Evolutionary conservation across 2,888 invertebrate genomes (phyloP).

Genomic region (Cryptosula pallasiana): DNA sequence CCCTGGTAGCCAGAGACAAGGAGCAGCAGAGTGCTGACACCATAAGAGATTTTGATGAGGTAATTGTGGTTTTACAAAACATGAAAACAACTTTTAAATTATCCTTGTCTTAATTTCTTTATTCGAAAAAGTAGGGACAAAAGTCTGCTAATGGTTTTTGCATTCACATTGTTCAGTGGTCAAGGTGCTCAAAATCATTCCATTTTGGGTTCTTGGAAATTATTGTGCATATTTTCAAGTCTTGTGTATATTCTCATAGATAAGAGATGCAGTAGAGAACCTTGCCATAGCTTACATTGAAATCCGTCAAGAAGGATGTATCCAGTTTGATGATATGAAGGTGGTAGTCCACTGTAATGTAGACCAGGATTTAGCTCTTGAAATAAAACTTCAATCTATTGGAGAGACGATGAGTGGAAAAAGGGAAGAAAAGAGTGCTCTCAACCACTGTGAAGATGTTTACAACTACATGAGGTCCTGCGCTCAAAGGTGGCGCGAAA

Average conservation of each 20-base stretch:
- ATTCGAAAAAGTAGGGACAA: no score
- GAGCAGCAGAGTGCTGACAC: conserved; percentile 36
- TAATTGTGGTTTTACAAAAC: no score
- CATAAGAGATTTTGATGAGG: conserved; percentile 38
- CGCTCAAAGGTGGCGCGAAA: neutral
- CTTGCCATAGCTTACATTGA: neutral
- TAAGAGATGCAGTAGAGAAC: neutral
- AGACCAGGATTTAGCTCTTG: neutral
- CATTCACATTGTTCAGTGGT: no score
- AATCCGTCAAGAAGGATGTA: neutral
- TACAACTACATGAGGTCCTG: neutral
- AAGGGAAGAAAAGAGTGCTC: neutral
- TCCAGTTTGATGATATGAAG: neutral
- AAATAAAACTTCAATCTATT: neutral
- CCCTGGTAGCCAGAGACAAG: conserved; percentile 46
- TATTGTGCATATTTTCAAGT: no score
- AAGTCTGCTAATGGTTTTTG: no score
- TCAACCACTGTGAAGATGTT: neutral
- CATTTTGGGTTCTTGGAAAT: no score
- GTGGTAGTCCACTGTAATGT: neutral
- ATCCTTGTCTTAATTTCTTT: no score
- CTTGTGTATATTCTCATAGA: no score
- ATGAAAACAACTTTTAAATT: no score
- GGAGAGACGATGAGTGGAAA: neutral
- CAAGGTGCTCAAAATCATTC: no score